Evolutionary conservation across 2,797 vertebrate species (phyloP).

Genomic region (Typhlichthys eigenmanni): DNA sequence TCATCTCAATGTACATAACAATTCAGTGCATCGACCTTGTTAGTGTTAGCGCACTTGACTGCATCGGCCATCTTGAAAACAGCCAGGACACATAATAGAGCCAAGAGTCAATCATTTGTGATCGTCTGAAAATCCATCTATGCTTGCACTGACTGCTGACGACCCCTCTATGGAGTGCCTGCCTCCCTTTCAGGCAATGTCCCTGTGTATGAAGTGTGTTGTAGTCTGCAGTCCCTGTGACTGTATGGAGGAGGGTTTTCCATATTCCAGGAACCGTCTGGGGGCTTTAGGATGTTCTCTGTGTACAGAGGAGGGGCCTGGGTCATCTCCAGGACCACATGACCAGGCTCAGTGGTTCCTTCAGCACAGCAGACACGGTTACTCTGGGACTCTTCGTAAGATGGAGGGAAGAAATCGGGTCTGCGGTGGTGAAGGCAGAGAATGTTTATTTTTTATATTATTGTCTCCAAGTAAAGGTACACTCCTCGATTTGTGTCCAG

Average conservation of each 20-base stretch:
- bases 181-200: slow-evolving; percentile 3
- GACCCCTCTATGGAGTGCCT: neutral
- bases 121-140: too few relatives aligned
- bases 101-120: too few relatives aligned
- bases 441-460: neutral
- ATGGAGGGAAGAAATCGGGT: slow-evolving; percentile 78
- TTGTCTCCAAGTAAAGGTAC: too few relatives aligned
- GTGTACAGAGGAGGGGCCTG: slow-evolving; percentile 79
- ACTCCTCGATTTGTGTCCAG: too few relatives aligned
- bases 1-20: too few relatives aligned
- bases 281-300: slow-evolving; percentile 45
- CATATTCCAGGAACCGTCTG: slow-evolving; percentile 60
- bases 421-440: slow-evolving; percentile 60
- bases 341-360: slow-evolving; percentile 3
- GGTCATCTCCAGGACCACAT: slow-evolving; percentile 15
- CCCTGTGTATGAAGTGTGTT: neutral
- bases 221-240: neutral
- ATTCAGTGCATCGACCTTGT: too few relatives aligned
- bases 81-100: too few relatives aligned
- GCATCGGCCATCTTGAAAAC: too few relatives aligned
- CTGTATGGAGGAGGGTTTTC: slow-evolving; percentile 80
- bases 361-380: slow-evolving; percentile 24
- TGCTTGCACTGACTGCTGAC: too few relatives aligned
- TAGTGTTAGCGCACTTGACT: too few relatives aligned
- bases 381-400: slow-evolving; percentile 78